These are phyloP conservation scores for Eupeodes luniger DNA, from an alignment of 2,888 invertebrate genomes.

Conservation along the genomic window DNA sequence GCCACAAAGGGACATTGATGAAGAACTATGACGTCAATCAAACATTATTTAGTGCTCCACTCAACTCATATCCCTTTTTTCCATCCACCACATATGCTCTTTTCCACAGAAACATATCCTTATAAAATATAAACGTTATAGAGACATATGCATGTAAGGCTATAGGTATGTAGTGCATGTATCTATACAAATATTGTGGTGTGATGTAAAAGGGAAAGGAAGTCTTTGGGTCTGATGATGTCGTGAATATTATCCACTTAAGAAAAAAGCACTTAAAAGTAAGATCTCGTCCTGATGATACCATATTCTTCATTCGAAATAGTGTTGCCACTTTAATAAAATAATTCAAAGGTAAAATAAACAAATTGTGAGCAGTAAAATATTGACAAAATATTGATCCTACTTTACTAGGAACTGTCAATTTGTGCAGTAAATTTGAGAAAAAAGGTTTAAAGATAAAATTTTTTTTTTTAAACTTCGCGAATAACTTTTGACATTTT, in stretches of 20 bases:
- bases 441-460: too few relatives aligned
- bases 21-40: slow-evolving; percentile 70
- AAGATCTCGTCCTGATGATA: slow-evolving; percentile 28
- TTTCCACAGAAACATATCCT: slow-evolving; percentile 9
- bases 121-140: not conserved
- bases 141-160: not conserved
- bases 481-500: too few relatives aligned
- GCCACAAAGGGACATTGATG: slow-evolving; percentile 62
- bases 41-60: not conserved
- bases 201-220: slow-evolving; percentile 26
- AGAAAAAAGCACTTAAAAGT: slow-evolving; percentile 46
- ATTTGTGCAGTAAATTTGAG: too few relatives aligned
- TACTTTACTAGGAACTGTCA: too few relatives aligned
- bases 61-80: not conserved
- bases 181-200: slow-evolving; percentile 4
- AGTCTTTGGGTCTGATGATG: slow-evolving; percentile 26
- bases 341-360: not conserved
- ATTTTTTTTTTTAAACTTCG: too few relatives aligned
- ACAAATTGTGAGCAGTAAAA: too few relatives aligned
- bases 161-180: not conserved
- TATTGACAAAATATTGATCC: too few relatives aligned
- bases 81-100: not conserved
- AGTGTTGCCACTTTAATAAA: slow-evolving; percentile 14
- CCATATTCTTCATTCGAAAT: not conserved
- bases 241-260: slow-evolving; percentile 44